phyloP scores from a whole-genome alignment of 2,797 vertebrate species.

The Thamnophis elegans region DNA sequence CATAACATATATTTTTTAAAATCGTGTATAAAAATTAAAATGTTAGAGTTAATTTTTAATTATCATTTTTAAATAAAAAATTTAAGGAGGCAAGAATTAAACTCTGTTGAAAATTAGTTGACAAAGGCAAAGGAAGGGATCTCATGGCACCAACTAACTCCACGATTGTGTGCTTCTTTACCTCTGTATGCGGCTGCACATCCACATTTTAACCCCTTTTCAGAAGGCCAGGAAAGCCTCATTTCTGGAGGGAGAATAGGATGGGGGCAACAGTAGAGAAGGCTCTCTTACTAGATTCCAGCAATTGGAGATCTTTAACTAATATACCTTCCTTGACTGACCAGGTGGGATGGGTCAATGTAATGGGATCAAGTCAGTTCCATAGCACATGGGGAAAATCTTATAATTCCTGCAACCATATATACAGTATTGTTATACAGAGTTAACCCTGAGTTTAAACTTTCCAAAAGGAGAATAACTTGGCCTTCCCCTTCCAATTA shows the following conservation, averaged over 20 bases:
- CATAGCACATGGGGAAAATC: neutral
- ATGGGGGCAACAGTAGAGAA: neutral
- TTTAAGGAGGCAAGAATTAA: neutral
- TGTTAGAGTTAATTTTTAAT: neutral
- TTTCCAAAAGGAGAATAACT: neutral
- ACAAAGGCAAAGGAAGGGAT: neutral
- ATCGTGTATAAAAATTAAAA: neutral
- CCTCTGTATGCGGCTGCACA: neutral
- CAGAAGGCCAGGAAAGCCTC: neutral
- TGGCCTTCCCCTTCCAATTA: neutral
- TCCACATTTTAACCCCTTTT: neutral
- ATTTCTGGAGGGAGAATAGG: neutral
- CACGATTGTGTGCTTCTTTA: neutral
- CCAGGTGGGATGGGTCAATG: neutral
- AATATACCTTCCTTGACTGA: neutral
- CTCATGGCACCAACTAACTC: neutral
- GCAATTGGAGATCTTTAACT: neutral
- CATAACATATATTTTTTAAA: neutral
- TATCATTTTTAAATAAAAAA: neutral
- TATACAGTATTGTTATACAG: neutral
- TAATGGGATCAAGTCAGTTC: neutral
- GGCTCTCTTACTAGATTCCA: neutral
- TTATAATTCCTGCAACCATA: neutral
- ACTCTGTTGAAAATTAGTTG: neutral
- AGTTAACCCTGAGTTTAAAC: neutral